phyloP scores from a whole-genome alignment of 2,797 vertebrate genomes.

The Pygocentrus nattereri region DNA sequence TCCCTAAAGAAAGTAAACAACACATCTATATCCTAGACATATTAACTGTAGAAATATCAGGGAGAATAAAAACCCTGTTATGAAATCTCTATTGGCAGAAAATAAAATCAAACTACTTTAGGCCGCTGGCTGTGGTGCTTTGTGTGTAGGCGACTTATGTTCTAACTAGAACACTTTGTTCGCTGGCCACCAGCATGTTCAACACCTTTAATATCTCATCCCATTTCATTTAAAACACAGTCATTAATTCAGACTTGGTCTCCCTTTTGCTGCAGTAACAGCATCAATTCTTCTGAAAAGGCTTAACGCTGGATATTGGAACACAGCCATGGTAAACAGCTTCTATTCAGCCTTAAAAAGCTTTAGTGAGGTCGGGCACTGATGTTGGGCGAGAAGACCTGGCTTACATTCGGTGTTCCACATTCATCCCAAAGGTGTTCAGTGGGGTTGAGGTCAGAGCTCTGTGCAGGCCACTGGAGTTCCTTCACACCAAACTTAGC shows the following conservation, averaged over 20 bases:
- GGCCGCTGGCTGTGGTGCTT: not conserved
- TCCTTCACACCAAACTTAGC: too few species aligned
- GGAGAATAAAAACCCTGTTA: not conserved
- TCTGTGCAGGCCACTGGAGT: too few species aligned
- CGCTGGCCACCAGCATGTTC: not conserved
- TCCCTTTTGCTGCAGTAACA: not conserved
- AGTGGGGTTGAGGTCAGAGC: too few species aligned
- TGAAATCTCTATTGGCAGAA: not conserved
- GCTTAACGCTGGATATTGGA: not conserved
- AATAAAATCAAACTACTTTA: not conserved
- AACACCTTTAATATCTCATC: not conserved
- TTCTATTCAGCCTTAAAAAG: not conserved
- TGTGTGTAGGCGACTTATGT: not conserved
- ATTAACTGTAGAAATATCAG: not conserved
- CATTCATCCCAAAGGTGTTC: too few species aligned
- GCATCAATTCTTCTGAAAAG: not conserved
- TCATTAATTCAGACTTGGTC: not conserved
- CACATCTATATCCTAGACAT: not conserved
- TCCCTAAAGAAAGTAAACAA: not conserved
- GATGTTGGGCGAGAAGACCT: not conserved
- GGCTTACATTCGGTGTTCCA: not conserved
- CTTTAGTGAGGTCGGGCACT: too few species aligned
- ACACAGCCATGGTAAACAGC: too few species aligned
- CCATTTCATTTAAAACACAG: not conserved
- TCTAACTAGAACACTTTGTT: not conserved